Evolutionary conservation across 2,888 invertebrate genomes (phyloP), one percentile per base, ranked within the genome.

Genomic region (Candidula unifasciata): DNA sequence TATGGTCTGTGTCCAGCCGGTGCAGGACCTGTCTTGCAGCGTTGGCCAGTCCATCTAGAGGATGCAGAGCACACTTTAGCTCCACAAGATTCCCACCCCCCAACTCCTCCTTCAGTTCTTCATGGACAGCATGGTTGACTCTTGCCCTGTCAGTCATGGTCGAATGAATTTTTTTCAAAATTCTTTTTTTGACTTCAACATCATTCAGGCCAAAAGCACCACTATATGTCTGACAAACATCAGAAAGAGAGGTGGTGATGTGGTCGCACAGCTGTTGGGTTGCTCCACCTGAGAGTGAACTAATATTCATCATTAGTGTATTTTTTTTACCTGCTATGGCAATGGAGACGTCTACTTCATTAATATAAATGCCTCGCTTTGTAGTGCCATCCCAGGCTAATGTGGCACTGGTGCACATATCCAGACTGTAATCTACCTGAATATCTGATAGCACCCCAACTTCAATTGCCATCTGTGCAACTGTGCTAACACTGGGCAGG

Each of bases 71-170:
- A 60, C 81, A 81, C 13, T 81, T 52, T 1, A 81, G n/a, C 37
- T 81, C 73, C 1, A 81, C 52, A 21, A 81, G 54, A n/a, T 21
- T 1, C 44, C 44, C 44, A 6, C 18, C 18, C 13, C n/a, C 21
- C 13, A 81, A 57, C 8, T 57, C n/a, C 30, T 52, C 57, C 30
- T 52, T 33, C 33, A 81, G 27, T 16, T 37, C 30, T 16, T 3
- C 33, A 8, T 33, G 52, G 21, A 73, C 54, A 16, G 52, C 54
- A 35, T 73, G 71, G 37, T 81, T 81, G 24, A 73, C 71, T 3
- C 57, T 18, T 13, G 80, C 80, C n/a, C 81, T 52, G 60, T 81
- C 81, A 21, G 81, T 73, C 27, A 81, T 21, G 27, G 81, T 57
- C 8, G 71, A 52, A 2, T 57, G 37, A 54, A 81, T 81, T 2